Conservation (phyloP, 2,888 invertebrate genomes). For the Drosophila acutilabella region DNA sequence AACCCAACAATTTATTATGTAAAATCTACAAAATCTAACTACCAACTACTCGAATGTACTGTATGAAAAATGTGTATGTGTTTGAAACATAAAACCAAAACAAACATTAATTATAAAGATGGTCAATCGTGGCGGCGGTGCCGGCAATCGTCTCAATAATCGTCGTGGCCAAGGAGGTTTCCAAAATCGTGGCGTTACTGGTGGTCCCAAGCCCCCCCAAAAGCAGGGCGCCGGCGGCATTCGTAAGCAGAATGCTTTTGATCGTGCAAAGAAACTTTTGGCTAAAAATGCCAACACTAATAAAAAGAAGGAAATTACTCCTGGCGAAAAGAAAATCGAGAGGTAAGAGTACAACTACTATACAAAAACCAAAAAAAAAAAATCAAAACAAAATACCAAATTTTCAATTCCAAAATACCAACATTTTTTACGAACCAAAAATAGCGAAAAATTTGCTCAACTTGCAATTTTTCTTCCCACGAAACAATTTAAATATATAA, state of each 20-base stretch:
- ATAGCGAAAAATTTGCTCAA: constrained; percentile 42
- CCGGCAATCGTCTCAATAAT: constrained; percentile 81
- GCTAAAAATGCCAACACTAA: constrained; percentile 85
- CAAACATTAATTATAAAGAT: constrained; percentile 75
- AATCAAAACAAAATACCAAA: constrained; percentile 30
- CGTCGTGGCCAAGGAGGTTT: constrained; percentile 85
- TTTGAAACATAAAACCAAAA: constrained; percentile 11
- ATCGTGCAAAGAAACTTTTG: constrained; percentile 86
- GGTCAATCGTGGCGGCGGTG: constrained; percentile 84
- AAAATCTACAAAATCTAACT: constrained; percentile 9
- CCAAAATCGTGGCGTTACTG: constrained; percentile 84
- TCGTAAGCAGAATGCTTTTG: constrained; percentile 86
- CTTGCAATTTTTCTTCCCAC: constrained; percentile 53
- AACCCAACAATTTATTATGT: constrained; percentile 11
- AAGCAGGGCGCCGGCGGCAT: constrained; percentile 85
- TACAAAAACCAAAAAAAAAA: constrained; percentile 50
- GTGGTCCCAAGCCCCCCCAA: constrained; percentile 83
- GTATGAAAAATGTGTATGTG: constrained; percentile 28
- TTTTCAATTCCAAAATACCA: neutral
- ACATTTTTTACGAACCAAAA: constrained; percentile 25
- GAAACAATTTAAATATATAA: constrained; percentile 39
- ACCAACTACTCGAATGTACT: constrained; percentile 38
- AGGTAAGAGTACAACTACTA: constrained; percentile 84
- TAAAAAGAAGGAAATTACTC: constrained; percentile 86
- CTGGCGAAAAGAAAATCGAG: constrained; percentile 85